These are phyloP conservation scores for Drosophila pseudoananassae DNA, from an alignment of 1,140 invertebrate species.

Conservation along the genomic window DNA sequence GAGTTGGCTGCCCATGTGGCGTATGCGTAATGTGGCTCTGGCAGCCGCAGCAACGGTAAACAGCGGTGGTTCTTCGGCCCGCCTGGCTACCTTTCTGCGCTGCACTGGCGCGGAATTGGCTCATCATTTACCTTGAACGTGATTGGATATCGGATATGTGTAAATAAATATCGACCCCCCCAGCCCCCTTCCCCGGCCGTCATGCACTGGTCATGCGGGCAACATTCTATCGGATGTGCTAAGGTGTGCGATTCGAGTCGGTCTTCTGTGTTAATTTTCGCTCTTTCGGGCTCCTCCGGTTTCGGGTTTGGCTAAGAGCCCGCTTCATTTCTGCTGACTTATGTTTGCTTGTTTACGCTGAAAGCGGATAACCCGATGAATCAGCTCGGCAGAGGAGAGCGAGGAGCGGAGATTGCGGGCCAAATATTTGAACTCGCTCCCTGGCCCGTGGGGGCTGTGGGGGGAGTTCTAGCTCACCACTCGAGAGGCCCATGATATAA, in stretches of 20 bases:
- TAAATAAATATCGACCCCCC: constrained; percentile 17
- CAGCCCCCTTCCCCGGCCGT: not conserved
- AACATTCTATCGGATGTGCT: constrained; percentile 50
- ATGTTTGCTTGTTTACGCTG: constrained; percentile 37
- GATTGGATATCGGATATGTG: constrained; percentile 64
- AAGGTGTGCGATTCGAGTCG: constrained; percentile 43
- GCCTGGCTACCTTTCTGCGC: constrained; percentile 6
- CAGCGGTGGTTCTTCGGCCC: not conserved
- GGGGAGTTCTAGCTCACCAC: not conserved
- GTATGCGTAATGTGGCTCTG: constrained; percentile 22
- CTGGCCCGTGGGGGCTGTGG: not conserved
- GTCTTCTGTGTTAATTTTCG: constrained; percentile 8
- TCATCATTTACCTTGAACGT: constrained; percentile 78
- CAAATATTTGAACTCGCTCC: constrained; percentile 39
- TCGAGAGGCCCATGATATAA: constrained; percentile 19
- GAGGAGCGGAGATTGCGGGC: constrained; percentile 4
- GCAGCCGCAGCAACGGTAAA: constrained; percentile 16
- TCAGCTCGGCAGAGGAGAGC: constrained; percentile 28
- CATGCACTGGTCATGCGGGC: constrained; percentile 53
- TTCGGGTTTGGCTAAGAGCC: constrained; percentile 34
- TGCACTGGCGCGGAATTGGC: constrained; percentile 16
- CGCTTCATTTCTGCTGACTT: constrained; percentile 53
- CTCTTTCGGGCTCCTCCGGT: constrained; percentile 37
- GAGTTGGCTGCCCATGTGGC: constrained; percentile 5
- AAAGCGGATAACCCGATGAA: constrained; percentile 43